phyloP scores from a whole-genome alignment of 2,797 vertebrate species.

The Etheostoma nigrum region DNA sequence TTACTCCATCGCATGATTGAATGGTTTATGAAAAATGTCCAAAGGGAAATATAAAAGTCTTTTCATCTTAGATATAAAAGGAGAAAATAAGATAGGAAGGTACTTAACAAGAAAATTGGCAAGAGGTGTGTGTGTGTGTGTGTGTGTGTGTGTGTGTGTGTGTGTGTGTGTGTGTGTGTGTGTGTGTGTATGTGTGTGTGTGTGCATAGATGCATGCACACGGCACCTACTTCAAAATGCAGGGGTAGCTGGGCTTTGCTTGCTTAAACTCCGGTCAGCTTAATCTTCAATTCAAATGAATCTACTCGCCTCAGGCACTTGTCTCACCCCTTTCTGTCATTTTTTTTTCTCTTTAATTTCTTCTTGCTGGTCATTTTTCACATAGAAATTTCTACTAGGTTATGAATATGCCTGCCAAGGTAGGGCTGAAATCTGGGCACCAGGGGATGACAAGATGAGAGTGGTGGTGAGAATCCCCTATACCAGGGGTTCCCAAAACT shows the following conservation, averaged over 20 bases:
- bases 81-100: conserved; percentile 32
- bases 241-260: conserved; percentile 65
- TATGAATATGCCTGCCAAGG: conserved; percentile 54
- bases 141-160: not conserved
- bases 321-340: conserved; percentile 61
- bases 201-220: conserved; percentile 9
- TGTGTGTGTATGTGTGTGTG: conserved; percentile 24
- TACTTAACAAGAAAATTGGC: conserved; percentile 40
- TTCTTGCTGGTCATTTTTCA: conserved; percentile 68
- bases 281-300: conserved; percentile 71
- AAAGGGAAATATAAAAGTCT: conserved; percentile 37
- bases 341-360: conserved; percentile 72
- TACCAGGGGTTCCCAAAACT: no score
- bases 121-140: conserved; percentile 12
- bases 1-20: conserved; percentile 35
- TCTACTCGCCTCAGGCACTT: conserved; percentile 58
- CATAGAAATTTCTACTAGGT: conserved; percentile 45
- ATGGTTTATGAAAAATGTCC: conserved; percentile 39
- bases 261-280: conserved; percentile 63
- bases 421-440: conserved; percentile 41
- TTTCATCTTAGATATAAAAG: conserved; percentile 48
- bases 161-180: not conserved
- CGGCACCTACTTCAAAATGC: conserved; percentile 31
- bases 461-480: conserved; percentile 29
- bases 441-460: conserved; percentile 43